Evolutionary conservation across 2,888 invertebrate species (phyloP), one percentile per base, ranked within the genome.

Genomic region (Willowsia nigromaculata): DNA sequence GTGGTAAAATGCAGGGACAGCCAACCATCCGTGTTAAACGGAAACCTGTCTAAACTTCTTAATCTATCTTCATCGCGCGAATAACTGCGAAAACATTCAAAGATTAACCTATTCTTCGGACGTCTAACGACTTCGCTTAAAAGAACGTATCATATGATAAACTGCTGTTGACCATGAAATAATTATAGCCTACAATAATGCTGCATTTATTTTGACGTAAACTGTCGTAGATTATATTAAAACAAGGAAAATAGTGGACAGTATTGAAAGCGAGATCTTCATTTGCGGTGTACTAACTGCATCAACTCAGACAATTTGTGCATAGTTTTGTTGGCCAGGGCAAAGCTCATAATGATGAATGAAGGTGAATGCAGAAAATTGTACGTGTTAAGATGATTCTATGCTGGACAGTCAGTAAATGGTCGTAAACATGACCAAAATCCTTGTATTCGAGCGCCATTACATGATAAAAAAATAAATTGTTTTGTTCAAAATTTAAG

Each of bases 331-430:
- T 30, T 85, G 78, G 85, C 62, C 40, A 43, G 85, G 78, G 78
- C 78, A 65, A 9, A 78, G 85, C 78, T 78, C 65, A 76, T 27
- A 30, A 15, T 11, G 56, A 65, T n/a, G n/a, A n/a, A n/a, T n/a
- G n/a, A n/a, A n/a, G n/a, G n/a, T n/a, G n/a, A n/a, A 13, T 30
- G 13, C n/a, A 85, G 65, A 59, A 68, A 68, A 68, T 0, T 37
- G 62, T 62, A 78, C 33, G 85, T 78, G 85, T 47, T 85, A 85
- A 78, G 62, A 85, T 78, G 85, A 85, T 85, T 78, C 62, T 78
- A 78, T 78, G 76, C 85, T 78, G 78, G 78, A 85, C 47, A 50
- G 13, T 33, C 85, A 62, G 47, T 85, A 85, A 85, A 85, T 85
- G 78, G 50, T 78, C 9, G 56, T 15, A 78, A 78, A 65, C 59